Conservation (phyloP, 2,888 invertebrate species). For the Caenorhabditis macrosperma region DNA sequence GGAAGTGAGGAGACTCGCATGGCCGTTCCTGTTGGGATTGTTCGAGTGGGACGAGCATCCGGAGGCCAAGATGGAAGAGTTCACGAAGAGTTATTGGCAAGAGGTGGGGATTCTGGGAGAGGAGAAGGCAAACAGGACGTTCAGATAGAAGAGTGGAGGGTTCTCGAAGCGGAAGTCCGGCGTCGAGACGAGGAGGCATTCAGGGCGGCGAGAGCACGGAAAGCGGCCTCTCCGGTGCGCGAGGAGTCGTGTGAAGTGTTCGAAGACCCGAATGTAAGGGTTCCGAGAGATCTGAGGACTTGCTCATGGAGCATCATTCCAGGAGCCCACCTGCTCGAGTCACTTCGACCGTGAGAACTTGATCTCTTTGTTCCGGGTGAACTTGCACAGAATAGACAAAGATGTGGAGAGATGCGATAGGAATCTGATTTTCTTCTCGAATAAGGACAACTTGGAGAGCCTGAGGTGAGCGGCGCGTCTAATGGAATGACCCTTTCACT, state of each 20-base stretch:
- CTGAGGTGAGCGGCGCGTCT: constrained; percentile 38
- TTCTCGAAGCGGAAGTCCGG: constrained; percentile 92
- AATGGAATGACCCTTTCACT: not conserved
- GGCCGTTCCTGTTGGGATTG: constrained; percentile 79
- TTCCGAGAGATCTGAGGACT: no score
- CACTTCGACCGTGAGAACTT: constrained; percentile 56
- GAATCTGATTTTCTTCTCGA: constrained; percentile 92
- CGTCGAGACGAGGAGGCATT: constrained; percentile 86
- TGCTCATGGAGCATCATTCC: not conserved
- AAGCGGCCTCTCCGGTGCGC: constrained; percentile 67
- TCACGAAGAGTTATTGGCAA: constrained; percentile 66
- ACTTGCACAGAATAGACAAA: constrained; percentile 95
- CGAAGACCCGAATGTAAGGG: constrained; percentile 68
- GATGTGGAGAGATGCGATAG: constrained; percentile 96
- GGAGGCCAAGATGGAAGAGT: constrained; percentile 64
- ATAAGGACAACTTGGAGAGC: constrained; percentile 90
- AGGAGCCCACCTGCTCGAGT: constrained; percentile 53
- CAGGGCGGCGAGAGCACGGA: constrained; percentile 70
- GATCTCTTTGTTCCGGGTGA: constrained; percentile 84
- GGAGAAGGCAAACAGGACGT: not conserved
- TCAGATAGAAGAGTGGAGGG: constrained; percentile 92
- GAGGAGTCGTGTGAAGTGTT: constrained; percentile 77
- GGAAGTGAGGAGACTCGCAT: constrained; percentile 81
- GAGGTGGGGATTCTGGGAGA: constrained; percentile 17
- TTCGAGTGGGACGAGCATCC: constrained; percentile 74